Base-by-base conservation (phyloP, 1,140 invertebrate genomes). In the Drosophila varians region DNA sequence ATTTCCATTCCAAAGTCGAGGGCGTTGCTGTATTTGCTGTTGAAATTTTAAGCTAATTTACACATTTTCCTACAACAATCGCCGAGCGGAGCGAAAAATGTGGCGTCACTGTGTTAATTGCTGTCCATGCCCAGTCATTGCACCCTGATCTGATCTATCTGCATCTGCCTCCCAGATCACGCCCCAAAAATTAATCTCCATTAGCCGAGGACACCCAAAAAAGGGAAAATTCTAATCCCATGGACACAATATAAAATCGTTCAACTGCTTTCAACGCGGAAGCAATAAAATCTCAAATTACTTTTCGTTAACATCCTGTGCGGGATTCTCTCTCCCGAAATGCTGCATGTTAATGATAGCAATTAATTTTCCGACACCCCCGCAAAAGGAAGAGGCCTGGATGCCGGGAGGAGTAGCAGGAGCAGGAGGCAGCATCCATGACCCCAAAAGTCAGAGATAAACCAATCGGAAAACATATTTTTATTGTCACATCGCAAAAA, bases 271-370 rank as follows among this genome's bases (percentile, higher is more conserved):
- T 86, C 80, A 87, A 74, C 80, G 69, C 80, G 80, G 82, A 87
- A 87, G 82, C 77, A 87, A 87, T 87, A 87, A 87, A 87, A 87
- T 82, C 74, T 80, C 77, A 87, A 87, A 87, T 87, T 87, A 86
- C 77, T 82, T 82, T 87, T 87, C 74, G 82, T 80, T 82, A 57
- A 87, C 82, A 86, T 86, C 82, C 80, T 80, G 80, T 72, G 56
- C 21, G 42, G 64, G 45, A 56, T 38, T 26, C 40, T 36, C 34
- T 26, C 26, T 25, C 40, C n/a, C 7, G 11, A 52, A 56, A 40
- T 56, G 12, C 58, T 66, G 42, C 51, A 68, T 77, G 64, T 77
- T 87, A 87, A 87, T 87, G 82, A 87, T 55, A 65, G 82, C 82
- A 87, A 87, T 87, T 87, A 87, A 87, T 87, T 87, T 80, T 46